A percentile compares a stretch with the other conserved stretches of the same genome.
Evolutionary conservation across 1,140 invertebrate genomes (phyloP).

Genomic region (Wasmannia auropunctata): DNA sequence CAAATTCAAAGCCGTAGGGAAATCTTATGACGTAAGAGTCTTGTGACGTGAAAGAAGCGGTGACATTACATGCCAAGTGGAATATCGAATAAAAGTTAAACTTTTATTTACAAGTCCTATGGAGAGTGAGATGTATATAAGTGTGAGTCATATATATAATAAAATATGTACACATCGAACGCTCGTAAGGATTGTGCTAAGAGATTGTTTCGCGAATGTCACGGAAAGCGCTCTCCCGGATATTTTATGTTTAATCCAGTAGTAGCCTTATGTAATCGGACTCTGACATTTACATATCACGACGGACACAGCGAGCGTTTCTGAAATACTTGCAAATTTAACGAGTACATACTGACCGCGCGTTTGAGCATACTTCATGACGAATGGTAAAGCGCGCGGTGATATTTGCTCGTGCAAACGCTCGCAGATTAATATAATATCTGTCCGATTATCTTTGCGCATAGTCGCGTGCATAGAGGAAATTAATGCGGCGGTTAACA

Average conservation of each 20-base stretch:
- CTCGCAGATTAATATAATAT: neutral
- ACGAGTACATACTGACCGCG: conserved; percentile 20
- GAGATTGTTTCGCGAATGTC: neutral
- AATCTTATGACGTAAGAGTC: conserved; percentile 26
- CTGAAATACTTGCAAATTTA: conserved; percentile 7
- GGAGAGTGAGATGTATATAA: neutral
- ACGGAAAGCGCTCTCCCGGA: neutral
- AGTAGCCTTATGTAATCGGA: neutral
- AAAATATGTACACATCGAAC: neutral
- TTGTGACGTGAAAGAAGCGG: conserved; percentile 22
- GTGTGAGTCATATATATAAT: neutral
- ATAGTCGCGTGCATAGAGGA: neutral
- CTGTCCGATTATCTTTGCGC: conserved; percentile 29
- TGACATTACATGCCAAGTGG: conserved; percentile 52
- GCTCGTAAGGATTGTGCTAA: neutral
- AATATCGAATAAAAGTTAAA: conserved; percentile 36
- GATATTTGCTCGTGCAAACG: neutral
- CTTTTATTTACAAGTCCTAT: conserved; percentile 54
- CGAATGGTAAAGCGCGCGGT: neutral
- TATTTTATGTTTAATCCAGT: neutral
- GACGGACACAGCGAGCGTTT: neutral
- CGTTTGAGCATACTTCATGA: conserved; percentile 32
- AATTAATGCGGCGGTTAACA: conserved; percentile 13
- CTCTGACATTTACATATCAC: conserved; percentile 17
- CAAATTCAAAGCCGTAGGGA: conserved; percentile 43